phyloP scores from a whole-genome alignment of 2,888 invertebrate species.

The Xestoiulus laeticollis region DNA sequence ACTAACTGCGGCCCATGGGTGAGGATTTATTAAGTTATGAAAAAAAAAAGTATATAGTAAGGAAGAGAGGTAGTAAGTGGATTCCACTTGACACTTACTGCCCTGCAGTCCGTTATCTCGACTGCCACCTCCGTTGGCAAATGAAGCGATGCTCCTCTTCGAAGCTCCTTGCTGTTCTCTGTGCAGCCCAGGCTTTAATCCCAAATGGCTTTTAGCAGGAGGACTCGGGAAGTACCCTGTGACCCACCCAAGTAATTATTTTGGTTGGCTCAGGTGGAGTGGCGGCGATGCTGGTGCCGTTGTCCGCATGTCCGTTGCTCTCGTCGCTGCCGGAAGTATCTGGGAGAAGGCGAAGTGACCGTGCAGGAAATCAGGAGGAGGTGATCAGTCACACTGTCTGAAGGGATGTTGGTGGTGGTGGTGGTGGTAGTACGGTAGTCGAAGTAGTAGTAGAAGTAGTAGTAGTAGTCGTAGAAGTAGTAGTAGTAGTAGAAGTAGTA shows the following conservation, averaged over 20 bases:
- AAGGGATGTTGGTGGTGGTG: slow-evolving; percentile 50
- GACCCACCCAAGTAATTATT: slow-evolving; percentile 61
- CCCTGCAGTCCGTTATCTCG: slow-evolving; percentile 17
- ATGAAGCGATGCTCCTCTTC: slow-evolving; percentile 20
- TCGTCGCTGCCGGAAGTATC: slow-evolving; percentile 48
- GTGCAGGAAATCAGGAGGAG: slow-evolving; percentile 52
- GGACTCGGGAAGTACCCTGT: slow-evolving; percentile 62
- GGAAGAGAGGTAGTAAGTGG: slow-evolving; percentile 37
- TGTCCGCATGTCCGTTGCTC: slow-evolving; percentile 42
- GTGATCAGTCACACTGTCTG: slow-evolving; percentile 53
- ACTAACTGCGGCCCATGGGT: neutral
- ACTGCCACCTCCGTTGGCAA: slow-evolving; percentile 1
- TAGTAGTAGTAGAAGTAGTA: slow-evolving; percentile 53
- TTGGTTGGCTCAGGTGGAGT: slow-evolving; percentile 42
- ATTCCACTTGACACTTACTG: slow-evolving; percentile 37
- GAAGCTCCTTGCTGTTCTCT: neutral
- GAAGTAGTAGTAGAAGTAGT: slow-evolving; percentile 49
- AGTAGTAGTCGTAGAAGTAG: slow-evolving; percentile 48
- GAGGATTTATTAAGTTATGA: slow-evolving; percentile 19
- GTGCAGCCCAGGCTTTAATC: slow-evolving; percentile 37
- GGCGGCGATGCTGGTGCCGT: neutral
- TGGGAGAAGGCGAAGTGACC: slow-evolving; percentile 53
- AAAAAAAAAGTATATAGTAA: slow-evolving; percentile 35
- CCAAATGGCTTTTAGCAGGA: slow-evolving; percentile 57
- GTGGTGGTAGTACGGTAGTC: slow-evolving; percentile 30